These are phyloP conservation scores for Drosophila serrata DNA, from an alignment of 1,140 invertebrate genomes.

Conservation along the genomic window DNA sequence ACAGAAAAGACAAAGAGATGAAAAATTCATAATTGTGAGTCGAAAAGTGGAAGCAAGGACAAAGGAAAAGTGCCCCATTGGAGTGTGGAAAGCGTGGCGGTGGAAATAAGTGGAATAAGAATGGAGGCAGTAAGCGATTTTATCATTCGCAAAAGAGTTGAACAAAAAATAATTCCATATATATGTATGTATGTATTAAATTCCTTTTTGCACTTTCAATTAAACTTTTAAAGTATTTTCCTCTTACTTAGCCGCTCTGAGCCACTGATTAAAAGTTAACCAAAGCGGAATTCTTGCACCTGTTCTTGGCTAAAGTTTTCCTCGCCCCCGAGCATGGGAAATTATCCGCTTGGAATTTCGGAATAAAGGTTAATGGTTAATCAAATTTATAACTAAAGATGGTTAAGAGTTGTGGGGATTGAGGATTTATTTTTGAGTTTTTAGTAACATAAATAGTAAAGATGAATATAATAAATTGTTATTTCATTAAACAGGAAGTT, in stretches of 20 bases:
- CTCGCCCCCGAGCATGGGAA: slow-evolving; percentile 4
- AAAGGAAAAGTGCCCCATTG: slow-evolving; percentile 19
- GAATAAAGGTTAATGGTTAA: not conserved
- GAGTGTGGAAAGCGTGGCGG: not conserved
- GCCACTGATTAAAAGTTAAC: slow-evolving; percentile 38
- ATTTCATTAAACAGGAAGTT: not conserved
- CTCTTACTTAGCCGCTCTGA: slow-evolving; percentile 3
- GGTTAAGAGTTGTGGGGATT: too few species aligned
- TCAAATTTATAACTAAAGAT: not conserved
- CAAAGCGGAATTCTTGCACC: slow-evolving; percentile 15
- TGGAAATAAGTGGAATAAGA: slow-evolving; percentile 23
- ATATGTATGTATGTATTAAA: slow-evolving; percentile 1
- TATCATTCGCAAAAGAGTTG: slow-evolving; percentile 32
- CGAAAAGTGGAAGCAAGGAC: slow-evolving; percentile 19
- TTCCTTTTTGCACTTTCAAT: slow-evolving; percentile 43
- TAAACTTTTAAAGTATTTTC: slow-evolving; percentile 39
- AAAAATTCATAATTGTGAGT: slow-evolving; percentile 46
- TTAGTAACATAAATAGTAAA: not conserved
- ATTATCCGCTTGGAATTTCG: slow-evolving; percentile 6
- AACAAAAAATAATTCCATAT: slow-evolving; percentile 1
- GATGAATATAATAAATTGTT: too few species aligned
- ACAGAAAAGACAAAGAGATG: slow-evolving; percentile 17
- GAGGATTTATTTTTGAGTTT: not conserved
- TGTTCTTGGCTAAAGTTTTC: slow-evolving; percentile 22
- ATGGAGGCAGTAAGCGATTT: slow-evolving; percentile 10